phyloP scores from a whole-genome alignment of 1,140 invertebrate species.

The Drosophila navojoa region DNA sequence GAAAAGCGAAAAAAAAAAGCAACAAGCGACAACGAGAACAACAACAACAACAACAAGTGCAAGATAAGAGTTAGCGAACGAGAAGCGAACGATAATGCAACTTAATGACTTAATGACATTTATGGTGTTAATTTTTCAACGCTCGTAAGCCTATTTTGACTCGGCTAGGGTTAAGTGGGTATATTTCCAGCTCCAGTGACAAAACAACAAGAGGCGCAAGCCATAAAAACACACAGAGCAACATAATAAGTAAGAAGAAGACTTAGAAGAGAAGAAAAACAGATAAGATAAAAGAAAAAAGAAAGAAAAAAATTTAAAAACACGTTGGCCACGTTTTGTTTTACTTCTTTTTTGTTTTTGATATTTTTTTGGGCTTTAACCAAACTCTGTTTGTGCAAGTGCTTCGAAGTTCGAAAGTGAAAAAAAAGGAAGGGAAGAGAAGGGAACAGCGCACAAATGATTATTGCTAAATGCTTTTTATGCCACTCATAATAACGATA shows the following conservation, averaged over 20 bases:
- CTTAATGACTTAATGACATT: conserved; percentile 78
- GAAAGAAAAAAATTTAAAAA: conserved; percentile 33
- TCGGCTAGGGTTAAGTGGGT: conserved; percentile 23
- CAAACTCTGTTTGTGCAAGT: conserved; percentile 67
- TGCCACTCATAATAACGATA: conserved; percentile 9
- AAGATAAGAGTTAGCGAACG: conserved; percentile 32
- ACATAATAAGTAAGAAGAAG: conserved; percentile 44
- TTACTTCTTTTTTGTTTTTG: neutral
- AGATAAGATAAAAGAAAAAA: conserved; percentile 68
- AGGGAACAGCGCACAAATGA: conserved; percentile 4
- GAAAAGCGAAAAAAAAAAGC: conserved; percentile 7
- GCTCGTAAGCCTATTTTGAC: conserved; percentile 47
- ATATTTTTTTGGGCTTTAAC: conserved; percentile 31
- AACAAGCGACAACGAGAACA: too few relatives aligned
- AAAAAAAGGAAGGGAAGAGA: conserved; percentile 26
- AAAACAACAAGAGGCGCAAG: conserved; percentile 17
- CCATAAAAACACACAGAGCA: conserved; percentile 45
- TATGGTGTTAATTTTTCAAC: conserved; percentile 51
- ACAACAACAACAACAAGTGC: conserved; percentile 48
- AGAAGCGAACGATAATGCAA: conserved; percentile 50
- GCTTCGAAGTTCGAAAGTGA: conserved; percentile 40
- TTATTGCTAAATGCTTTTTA: conserved; percentile 49
- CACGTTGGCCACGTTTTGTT: conserved; percentile 27
- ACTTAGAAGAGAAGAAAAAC: neutral
- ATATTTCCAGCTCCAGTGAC: conserved; percentile 42